Evolutionary conservation across 2,113 vertebrate species (phyloP), one percentile per base, ranked within the genome.

Genomic region (Sula dactylatra): DNA sequence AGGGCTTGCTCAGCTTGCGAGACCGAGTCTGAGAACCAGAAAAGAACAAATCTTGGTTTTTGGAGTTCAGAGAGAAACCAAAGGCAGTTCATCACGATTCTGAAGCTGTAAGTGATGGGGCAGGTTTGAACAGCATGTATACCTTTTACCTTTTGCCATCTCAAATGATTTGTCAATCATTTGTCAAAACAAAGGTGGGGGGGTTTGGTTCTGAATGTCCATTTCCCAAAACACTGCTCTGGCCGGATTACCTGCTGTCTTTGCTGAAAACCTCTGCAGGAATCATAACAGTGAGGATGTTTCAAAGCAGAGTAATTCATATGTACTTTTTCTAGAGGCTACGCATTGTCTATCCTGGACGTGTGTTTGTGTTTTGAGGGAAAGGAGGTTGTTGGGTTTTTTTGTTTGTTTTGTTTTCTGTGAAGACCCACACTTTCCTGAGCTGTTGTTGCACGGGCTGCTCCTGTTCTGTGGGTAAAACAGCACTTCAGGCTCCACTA

Each of bases 1-100:
- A 99, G 10, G 98, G 98, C 12, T 97, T 95, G 31, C 98, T 98
- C 82, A 99, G 97, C 95, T 98, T 98, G 69, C 97, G 95, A 76
- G 98, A 98, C 42, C 88, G 97, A 2, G 98, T 99, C 98, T 99
- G 92, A 95, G 91, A 45, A 86, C 10, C 42, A 86, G 64, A 90
- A 65, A 92, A 84, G 45, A 77, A 71, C 32, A 77, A 36, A 54
- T 27, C 20, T 45, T 64, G 40, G 0, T 2, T 52, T 70, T 25
- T 25, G n/a, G 71, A 82, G 49, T 45, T 65, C 49, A 82, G 8
- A 58, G 72, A 72, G 31, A 86, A 74, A 55, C 8, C 32, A 22
- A 58, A 77, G 42, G 66, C 62, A 85, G 71, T 34, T 94, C 52
- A 55, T 64, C 47, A 26, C 9, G 14, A 13, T 49, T 80, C 58